A percentile compares a stretch with the other conserved stretches of the same genome.
Conservation (phyloP, 2,113 vertebrate species). For the Paracanthobrama guichenoti region DNA sequence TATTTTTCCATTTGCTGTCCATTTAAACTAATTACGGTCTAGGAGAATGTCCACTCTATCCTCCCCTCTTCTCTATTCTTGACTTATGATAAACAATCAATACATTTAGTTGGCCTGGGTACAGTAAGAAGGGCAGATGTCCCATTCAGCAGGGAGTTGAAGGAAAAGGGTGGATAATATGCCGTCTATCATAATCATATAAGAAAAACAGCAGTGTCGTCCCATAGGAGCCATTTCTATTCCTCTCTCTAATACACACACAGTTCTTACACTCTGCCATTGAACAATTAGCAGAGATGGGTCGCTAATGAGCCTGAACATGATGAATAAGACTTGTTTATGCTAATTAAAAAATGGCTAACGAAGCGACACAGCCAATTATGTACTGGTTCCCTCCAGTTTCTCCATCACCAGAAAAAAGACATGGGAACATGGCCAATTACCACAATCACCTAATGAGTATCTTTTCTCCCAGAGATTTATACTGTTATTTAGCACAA, state of each 20-base stretch:
- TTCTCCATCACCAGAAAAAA: slow-evolving; percentile 42
- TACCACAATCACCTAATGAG: slow-evolving; percentile 38
- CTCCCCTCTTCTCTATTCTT: background rate
- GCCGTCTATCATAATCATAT: slow-evolving; percentile 2
- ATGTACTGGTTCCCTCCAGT: slow-evolving; percentile 31
- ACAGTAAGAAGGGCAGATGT: background rate
- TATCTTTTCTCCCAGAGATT: slow-evolving; percentile 18
- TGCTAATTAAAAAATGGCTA: slow-evolving; percentile 60
- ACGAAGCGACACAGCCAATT: slow-evolving; percentile 51
- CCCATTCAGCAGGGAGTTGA: background rate
- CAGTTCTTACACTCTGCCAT: background rate
- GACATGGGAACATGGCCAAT: slow-evolving; percentile 30
- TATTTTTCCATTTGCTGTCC: background rate
- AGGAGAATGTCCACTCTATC: background rate
- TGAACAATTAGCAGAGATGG: slow-evolving; percentile 48
- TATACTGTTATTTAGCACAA: slow-evolving; percentile 5
- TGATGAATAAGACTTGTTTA: slow-evolving; percentile 57
- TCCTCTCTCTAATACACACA: background rate
- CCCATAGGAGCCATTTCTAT: slow-evolving; percentile 25
- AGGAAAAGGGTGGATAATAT: slow-evolving; percentile 17
- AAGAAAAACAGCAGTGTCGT: background rate
- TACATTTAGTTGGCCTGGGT: background rate
- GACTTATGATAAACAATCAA: background rate
- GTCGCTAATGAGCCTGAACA: slow-evolving; percentile 48
- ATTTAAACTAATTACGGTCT: background rate